Conservation (phyloP, 2,113 vertebrate genomes). For the Brienomyrus longianalis region DNA sequence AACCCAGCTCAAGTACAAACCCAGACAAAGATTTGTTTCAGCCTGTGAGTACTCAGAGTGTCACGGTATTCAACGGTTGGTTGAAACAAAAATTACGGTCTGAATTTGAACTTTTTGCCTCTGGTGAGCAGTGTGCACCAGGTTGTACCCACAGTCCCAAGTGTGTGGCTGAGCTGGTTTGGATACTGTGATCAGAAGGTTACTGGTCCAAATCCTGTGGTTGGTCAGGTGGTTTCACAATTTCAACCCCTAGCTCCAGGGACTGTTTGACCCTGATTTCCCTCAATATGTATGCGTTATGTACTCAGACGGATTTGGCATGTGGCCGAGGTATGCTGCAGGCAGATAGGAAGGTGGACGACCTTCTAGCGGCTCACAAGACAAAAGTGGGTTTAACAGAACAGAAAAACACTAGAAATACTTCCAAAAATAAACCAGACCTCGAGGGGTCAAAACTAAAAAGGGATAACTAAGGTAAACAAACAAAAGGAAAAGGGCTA, state of each 20-base stretch:
- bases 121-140: background rate
- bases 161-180: background rate
- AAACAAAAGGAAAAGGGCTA: too few relatives aligned
- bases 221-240: background rate
- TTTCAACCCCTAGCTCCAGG: background rate
- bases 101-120: background rate
- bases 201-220: background rate
- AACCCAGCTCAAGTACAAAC: background rate
- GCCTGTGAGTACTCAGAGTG: background rate
- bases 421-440: too few relatives aligned
- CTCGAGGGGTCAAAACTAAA: too few relatives aligned
- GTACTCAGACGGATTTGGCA: too few relatives aligned
- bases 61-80: background rate
- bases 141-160: background rate
- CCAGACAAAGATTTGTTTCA: background rate
- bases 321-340: too few relatives aligned
- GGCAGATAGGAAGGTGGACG: too few relatives aligned
- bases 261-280: background rate
- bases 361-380: too few relatives aligned
- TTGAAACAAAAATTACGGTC: background rate
- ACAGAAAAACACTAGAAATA: too few relatives aligned
- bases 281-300: background rate
- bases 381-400: too few relatives aligned
- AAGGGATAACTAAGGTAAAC: too few relatives aligned
- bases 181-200: background rate